Percentiles rank a stretch among this genome's conserved stretches.
Evolutionary conservation across 2,888 invertebrate genomes (phyloP).

Genomic region (Tenthredo distinguenda): DNA sequence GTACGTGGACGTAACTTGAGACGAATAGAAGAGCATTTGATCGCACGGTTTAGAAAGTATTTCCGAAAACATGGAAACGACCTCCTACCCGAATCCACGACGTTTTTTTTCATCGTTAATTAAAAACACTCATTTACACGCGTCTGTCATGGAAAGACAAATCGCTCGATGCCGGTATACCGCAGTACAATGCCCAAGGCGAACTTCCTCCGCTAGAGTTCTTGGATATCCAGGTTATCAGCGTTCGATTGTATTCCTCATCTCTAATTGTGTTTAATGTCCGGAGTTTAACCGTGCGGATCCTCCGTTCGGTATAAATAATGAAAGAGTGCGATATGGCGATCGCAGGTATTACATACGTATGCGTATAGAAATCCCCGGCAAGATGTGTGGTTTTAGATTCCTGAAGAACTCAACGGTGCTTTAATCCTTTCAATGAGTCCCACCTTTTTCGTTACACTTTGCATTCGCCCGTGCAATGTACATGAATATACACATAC

Average conservation of each 20-base stretch:
- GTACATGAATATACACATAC: not conserved
- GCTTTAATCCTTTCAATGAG: not conserved
- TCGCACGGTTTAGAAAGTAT: no score
- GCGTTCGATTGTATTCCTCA: slow-evolving; percentile 65
- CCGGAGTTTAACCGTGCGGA: slow-evolving; percentile 34
- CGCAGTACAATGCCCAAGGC: not conserved
- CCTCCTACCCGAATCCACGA: not conserved
- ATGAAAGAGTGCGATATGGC: not conserved
- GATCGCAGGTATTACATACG: not conserved
- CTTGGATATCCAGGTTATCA: slow-evolving; percentile 64
- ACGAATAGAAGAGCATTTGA: no score
- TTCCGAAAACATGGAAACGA: not conserved
- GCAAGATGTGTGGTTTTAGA: not conserved
- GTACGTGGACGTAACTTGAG: no score
- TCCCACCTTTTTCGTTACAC: not conserved
- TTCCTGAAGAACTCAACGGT: not conserved
- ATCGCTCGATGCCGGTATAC: not conserved
- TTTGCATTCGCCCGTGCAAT: not conserved
- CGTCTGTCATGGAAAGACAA: not conserved
- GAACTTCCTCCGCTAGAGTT: slow-evolving; percentile 4
- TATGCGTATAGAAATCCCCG: no score
- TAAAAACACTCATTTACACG: not conserved
- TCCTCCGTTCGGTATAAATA: not conserved
- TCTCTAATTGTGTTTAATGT: slow-evolving; percentile 62
- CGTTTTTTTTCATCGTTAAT: no score